Conservation (phyloP, 2,113 vertebrate species). For the Phrynosoma platyrhinos region DNA sequence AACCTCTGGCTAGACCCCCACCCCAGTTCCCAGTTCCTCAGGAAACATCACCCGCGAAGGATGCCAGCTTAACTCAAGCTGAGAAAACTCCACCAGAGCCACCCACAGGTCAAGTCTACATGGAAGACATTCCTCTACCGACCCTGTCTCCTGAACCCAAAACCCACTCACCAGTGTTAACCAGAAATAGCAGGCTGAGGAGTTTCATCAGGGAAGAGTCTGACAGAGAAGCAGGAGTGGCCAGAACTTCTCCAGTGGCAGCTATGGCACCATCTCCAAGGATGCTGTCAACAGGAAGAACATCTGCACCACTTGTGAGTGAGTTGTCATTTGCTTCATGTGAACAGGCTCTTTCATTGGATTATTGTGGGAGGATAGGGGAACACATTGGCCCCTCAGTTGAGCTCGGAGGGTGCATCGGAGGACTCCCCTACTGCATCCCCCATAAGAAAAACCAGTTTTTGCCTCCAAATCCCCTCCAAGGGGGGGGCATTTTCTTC, state of each 20-base stretch:
- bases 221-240: not conserved
- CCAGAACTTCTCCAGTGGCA: not conserved
- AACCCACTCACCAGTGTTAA: too few relatives aligned
- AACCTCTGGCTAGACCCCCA: not conserved
- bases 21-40: not conserved
- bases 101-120: not conserved
- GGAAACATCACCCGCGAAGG: not conserved
- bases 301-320: conserved; percentile 15
- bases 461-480: too few relatives aligned
- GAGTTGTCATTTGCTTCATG: not conserved
- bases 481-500: too few relatives aligned
- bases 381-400: too few relatives aligned
- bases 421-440: too few relatives aligned
- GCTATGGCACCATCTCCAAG: too few relatives aligned
- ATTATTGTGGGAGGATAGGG: too few relatives aligned
- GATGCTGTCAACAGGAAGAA: fast-evolving
- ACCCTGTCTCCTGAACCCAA: too few relatives aligned
- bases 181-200: not conserved
- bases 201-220: not conserved
- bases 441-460: too few relatives aligned
- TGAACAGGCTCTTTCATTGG: not conserved
- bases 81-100: not conserved
- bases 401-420: too few relatives aligned
- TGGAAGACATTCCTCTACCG: not conserved
- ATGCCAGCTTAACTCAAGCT: too few relatives aligned